A percentile compares a stretch with the other conserved stretches of the same genome.
Evolutionary conservation across 2,113 vertebrate genomes (phyloP).

Genomic region (Riparia riparia): DNA sequence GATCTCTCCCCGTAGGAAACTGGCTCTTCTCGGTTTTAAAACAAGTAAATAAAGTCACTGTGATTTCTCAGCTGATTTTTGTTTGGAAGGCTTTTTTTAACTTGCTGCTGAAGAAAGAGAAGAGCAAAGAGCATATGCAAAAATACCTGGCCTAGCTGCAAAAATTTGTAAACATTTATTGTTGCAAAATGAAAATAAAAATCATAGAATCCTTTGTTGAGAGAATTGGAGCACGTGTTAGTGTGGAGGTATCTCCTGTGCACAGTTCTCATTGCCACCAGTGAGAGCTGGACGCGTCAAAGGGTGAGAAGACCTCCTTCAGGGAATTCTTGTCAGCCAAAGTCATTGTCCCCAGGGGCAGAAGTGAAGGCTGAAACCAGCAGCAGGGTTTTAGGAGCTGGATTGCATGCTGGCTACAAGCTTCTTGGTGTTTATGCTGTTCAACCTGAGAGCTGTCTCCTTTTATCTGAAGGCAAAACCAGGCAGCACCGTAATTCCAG

Average conservation of each 20-base stretch:
- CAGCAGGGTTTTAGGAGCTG: neutral
- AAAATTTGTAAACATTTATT: neutral
- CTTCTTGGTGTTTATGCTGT: neutral
- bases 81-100: neutral
- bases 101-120: neutral
- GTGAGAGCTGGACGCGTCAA: neutral
- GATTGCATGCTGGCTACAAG: neutral
- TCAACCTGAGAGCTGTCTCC: neutral
- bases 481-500: rapidly evolving
- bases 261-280: neutral
- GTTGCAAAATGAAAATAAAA: neutral
- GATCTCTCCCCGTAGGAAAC: slow-evolving; percentile 7
- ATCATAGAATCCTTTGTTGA: neutral
- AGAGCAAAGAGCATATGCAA: neutral
- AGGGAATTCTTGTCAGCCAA: neutral
- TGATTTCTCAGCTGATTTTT: neutral
- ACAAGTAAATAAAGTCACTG: neutral
- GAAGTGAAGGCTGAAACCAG: neutral
- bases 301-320: neutral
- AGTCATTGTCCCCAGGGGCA: neutral
- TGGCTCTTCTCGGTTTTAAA: slow-evolving; percentile 1
- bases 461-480: neutral
- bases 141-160: neutral
- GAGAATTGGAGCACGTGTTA: neutral
- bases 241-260: neutral